Conservation (phyloP, 2,113 vertebrate genomes). For the Cyprinodon brontotheroides region DNA sequence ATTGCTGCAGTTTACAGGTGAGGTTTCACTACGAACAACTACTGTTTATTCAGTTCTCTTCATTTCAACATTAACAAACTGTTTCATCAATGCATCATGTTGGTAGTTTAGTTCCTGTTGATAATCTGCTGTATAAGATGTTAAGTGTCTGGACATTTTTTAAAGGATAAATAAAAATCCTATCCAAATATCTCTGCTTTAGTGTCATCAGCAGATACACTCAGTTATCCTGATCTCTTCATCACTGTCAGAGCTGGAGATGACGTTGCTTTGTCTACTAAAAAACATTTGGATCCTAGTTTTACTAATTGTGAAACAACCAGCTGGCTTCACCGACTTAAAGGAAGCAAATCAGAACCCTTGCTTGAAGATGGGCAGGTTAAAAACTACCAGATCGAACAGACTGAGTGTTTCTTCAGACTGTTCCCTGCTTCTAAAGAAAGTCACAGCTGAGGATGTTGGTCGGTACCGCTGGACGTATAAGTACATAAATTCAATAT, state of each 20-base stretch:
- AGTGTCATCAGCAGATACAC: background rate
- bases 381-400: background rate
- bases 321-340: no score
- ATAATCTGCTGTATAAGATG: no score
- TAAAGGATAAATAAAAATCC: no score
- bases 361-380: accelerated
- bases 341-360: accelerated
- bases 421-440: constrained; percentile 20
- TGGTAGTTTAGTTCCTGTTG: background rate
- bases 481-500: no score
- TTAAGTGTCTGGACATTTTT: no score
- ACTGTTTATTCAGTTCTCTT: background rate
- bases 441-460: constrained; percentile 1
- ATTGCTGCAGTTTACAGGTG: constrained; percentile 16
- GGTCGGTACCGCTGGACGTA: background rate
- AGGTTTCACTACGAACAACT: background rate
- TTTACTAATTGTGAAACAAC: background rate
- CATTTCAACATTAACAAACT: background rate
- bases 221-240: background rate
- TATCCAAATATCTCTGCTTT: background rate
- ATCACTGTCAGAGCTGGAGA: constrained; percentile 8
- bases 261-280: constrained; percentile 6
- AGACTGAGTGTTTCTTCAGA: constrained; percentile 7
- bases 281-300: background rate
- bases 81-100: background rate